Conservation (phyloP, 2,113 vertebrate species). For the Stomatorhinus ivindoensis region DNA sequence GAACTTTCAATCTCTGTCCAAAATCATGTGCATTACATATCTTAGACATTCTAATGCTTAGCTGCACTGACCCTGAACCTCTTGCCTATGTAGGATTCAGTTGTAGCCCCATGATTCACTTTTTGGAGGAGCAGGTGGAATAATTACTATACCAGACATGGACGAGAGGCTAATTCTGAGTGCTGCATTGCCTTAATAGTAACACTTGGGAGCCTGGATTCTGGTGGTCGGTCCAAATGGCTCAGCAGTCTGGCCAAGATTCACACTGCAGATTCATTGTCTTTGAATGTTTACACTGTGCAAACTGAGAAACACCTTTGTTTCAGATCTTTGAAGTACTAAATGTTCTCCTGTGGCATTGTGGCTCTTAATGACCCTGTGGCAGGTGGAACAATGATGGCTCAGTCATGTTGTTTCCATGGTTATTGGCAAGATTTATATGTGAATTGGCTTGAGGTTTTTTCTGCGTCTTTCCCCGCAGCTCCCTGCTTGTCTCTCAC, state of each 20-base stretch:
- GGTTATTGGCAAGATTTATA: not conserved
- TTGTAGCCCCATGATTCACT: not conserved
- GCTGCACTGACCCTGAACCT: not conserved
- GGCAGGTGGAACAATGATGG: not conserved
- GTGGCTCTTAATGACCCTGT: not conserved
- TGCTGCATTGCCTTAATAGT: not conserved
- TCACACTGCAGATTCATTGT: not conserved
- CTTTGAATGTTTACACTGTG: not conserved
- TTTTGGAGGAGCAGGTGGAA: not conserved
- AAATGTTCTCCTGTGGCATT: not conserved
- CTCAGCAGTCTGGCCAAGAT: not conserved
- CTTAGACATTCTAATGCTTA: not conserved
- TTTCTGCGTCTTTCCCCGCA: not conserved
- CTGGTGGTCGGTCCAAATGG: not conserved
- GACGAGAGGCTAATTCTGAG: not conserved
- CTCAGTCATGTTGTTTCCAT: slow-evolving; percentile 4
- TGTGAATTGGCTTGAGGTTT: not conserved
- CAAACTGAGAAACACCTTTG: not conserved
- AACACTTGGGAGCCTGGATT: not conserved
- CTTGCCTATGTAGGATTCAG: not conserved
- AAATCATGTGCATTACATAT: not conserved
- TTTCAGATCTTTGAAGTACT: not conserved
- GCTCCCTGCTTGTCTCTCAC: not conserved
- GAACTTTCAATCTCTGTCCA: not conserved
- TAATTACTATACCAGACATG: not conserved